Percentiles rank a stretch among this genome's conserved stretches.
Conservation (phyloP, 2,113 vertebrate species). For the Todiramphus saurophagus region DNA sequence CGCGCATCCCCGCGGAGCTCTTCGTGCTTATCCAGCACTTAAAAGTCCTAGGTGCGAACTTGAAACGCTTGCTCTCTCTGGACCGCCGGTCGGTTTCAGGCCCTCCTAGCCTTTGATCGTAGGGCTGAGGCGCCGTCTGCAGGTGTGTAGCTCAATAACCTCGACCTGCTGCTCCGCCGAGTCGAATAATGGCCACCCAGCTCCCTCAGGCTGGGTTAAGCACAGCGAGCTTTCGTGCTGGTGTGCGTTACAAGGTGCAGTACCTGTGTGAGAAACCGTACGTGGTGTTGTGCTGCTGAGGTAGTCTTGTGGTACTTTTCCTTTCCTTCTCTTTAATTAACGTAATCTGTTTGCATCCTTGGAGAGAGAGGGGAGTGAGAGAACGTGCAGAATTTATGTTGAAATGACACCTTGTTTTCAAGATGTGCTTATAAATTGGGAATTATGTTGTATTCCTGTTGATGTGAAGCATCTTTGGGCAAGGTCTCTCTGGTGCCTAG, state of each 20-base stretch:
- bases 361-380: too few species aligned
- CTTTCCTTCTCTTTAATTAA: background rate
- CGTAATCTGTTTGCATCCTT: background rate
- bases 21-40: background rate
- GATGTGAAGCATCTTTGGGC: too few species aligned
- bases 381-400: too few species aligned
- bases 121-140: too few species aligned
- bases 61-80: background rate
- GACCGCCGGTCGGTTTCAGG: background rate
- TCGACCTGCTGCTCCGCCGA: background rate
- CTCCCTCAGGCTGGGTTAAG: background rate
- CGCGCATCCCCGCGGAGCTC: background rate
- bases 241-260: background rate
- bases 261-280: background rate
- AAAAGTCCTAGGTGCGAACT: background rate
- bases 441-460: too few species aligned
- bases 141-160: background rate
- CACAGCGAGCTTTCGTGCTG: rapidly evolving
- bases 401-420: too few species aligned
- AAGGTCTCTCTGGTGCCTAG: too few species aligned
- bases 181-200: background rate
- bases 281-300: background rate
- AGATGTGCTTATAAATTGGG: too few species aligned
- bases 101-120: too few species aligned
- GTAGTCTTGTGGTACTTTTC: background rate